Conservation (phyloP, 2,888 invertebrate species). For the Caenorhabditis macrosperma region DNA sequence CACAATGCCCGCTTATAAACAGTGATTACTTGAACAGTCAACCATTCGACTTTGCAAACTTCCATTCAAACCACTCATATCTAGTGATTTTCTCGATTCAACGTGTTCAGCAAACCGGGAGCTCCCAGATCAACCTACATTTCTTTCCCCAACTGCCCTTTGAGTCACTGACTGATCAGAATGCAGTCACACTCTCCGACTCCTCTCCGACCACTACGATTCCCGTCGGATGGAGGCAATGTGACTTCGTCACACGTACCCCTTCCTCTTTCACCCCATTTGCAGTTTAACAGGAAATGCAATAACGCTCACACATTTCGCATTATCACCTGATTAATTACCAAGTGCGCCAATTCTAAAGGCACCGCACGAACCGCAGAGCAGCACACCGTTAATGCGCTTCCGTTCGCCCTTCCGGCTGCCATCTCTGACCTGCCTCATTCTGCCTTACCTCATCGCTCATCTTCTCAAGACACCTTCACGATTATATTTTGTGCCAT, state of each 20-base stretch:
- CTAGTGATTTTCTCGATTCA: no score
- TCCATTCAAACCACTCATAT: no score
- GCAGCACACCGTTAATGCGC: conserved; percentile 38
- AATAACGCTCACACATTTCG: conserved; percentile 8
- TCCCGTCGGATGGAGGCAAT: background rate
- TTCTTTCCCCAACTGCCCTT: background rate
- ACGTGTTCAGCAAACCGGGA: no score
- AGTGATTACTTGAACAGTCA: no score
- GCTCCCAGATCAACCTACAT: no score
- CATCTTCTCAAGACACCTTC: conserved; percentile 6
- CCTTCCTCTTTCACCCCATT: no score
- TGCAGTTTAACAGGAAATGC: conserved; percentile 8
- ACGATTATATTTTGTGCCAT: conserved; percentile 1
- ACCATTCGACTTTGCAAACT: no score
- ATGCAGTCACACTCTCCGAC: background rate
- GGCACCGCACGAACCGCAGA: background rate
- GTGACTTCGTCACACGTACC: background rate
- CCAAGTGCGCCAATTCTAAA: conserved; percentile 17
- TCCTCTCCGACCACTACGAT: background rate
- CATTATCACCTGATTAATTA: conserved; percentile 44
- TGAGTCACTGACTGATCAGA: background rate
- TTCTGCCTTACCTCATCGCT: background rate
- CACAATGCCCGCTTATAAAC: no score
- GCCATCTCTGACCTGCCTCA: conserved; percentile 21
- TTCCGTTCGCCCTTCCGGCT: conserved; percentile 59